Evolutionary conservation across 92 coral and sea anemone genomes (phyloP).

Genomic region (Heteractis magnifica): DNA sequence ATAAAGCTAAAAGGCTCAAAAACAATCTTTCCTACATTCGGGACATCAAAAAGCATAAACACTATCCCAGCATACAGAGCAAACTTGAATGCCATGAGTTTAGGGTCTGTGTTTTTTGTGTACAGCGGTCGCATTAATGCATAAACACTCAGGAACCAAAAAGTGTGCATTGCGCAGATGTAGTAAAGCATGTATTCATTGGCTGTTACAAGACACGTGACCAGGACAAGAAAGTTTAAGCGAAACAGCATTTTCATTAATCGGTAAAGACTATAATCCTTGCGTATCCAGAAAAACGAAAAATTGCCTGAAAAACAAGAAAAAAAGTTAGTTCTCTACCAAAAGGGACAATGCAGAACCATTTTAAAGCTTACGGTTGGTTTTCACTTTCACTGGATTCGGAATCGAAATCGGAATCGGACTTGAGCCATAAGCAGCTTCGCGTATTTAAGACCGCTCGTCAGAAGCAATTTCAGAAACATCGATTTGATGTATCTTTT

Average conservation of each 20-base stretch:
- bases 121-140: constrained; percentile 75
- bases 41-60: constrained; percentile 68
- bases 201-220: constrained; percentile 79
- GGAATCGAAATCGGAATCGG: too few species aligned
- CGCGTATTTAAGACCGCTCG: too few species aligned
- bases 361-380: too few species aligned
- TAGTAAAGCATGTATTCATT: constrained; percentile 89
- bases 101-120: constrained; percentile 72
- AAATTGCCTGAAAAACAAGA: constrained; percentile 63
- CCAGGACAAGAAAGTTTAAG: constrained; percentile 71
- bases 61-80: constrained; percentile 50
- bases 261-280: constrained; percentile 81
- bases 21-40: constrained; percentile 62
- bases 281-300: constrained; percentile 85
- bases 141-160: constrained; percentile 80
- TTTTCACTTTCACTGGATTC: too few species aligned
- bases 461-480: too few species aligned
- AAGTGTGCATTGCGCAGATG: constrained; percentile 93
- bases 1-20: constrained; percentile 63
- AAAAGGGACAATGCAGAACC: not conserved
- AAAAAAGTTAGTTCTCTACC: not conserved
- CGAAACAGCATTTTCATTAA: constrained; percentile 85
- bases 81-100: constrained; percentile 72
- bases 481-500: too few species aligned
- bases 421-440: too few species aligned